phyloP scores from a whole-genome alignment of 1,140 invertebrate species.

The Neodiprion lecontei region DNA sequence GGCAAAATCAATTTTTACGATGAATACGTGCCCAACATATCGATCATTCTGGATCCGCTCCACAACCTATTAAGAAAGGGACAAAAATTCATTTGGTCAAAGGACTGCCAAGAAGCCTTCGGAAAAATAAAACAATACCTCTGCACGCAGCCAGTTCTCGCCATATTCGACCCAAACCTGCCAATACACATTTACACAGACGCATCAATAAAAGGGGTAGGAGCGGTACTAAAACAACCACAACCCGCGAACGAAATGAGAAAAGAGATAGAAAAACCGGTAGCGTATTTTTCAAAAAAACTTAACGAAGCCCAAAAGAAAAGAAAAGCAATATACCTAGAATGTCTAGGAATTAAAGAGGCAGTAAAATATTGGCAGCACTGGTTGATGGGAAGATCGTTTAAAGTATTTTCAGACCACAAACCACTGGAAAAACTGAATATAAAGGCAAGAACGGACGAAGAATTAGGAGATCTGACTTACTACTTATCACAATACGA shows the following conservation, averaged over 20 bases:
- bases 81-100: conserved; percentile 24
- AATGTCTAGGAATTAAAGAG: not conserved
- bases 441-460: not conserved
- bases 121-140: conserved; percentile 24
- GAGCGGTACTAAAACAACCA: conserved; percentile 31
- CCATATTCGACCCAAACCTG: conserved; percentile 29
- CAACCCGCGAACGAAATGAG: conserved; percentile 1
- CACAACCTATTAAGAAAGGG: conserved; percentile 27
- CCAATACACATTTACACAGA: conserved; percentile 34
- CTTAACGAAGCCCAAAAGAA: not conserved
- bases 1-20: conserved; percentile 34
- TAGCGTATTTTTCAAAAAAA: not conserved
- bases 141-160: conserved; percentile 22
- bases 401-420: conserved; percentile 26
- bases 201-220: conserved; percentile 30
- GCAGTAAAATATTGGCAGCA: not conserved
- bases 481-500: not conserved
- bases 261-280: conserved; percentile 15
- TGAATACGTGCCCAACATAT: conserved; percentile 28
- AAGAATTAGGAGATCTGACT: not conserved
- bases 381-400: conserved; percentile 14
- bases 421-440: conserved; percentile 28
- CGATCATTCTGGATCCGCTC: conserved; percentile 24
- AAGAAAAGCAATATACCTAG: not conserved
- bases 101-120: conserved; percentile 24